Percentiles rank a stretch among this genome's conserved stretches.
Conservation (phyloP, 1,140 invertebrate genomes). For the Octopus sinensis region DNA sequence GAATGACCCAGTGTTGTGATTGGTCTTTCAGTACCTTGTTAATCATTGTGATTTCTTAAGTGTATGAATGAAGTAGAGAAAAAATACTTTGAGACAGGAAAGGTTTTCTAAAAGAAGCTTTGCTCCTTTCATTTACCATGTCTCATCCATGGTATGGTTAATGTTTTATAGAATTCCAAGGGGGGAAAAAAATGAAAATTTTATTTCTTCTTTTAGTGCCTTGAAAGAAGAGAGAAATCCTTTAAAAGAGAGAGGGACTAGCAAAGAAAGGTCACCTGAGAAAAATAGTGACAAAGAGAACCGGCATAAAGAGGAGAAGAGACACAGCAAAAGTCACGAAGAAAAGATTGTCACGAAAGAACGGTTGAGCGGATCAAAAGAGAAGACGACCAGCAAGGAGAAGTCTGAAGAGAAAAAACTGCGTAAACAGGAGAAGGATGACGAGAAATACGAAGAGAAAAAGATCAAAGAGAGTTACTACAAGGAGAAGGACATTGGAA, state of each 20-base stretch:
- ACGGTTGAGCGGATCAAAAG: constrained; percentile 20
- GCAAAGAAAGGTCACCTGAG: constrained; percentile 14
- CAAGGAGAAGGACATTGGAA: constrained; percentile 24
- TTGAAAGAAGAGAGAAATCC: constrained; percentile 9
- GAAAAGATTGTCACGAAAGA: constrained; percentile 23
- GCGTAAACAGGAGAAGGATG: constrained; percentile 16
- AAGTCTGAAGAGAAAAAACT: constrained; percentile 17
- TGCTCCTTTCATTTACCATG: too few species aligned
- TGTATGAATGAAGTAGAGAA: too few species aligned
- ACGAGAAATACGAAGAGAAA: constrained; percentile 18
- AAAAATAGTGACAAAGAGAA: constrained; percentile 20
- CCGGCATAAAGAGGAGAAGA: constrained; percentile 9
- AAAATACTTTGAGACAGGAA: too few species aligned
- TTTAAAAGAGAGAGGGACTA: background rate
- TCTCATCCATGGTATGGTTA: too few species aligned
- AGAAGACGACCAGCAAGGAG: constrained; percentile 13
- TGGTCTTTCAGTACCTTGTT: too few species aligned
- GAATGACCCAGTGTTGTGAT: too few species aligned
- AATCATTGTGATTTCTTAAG: too few species aligned
- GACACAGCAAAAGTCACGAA: constrained; percentile 16
- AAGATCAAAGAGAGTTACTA: constrained; percentile 26
- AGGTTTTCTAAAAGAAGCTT: too few species aligned
- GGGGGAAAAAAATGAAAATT: background rate
- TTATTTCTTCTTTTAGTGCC: constrained; percentile 1
- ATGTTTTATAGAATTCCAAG: too few species aligned